Conservation (phyloP, 1,140 invertebrate species). For the Phymorhynchus buccinoides region DNA sequence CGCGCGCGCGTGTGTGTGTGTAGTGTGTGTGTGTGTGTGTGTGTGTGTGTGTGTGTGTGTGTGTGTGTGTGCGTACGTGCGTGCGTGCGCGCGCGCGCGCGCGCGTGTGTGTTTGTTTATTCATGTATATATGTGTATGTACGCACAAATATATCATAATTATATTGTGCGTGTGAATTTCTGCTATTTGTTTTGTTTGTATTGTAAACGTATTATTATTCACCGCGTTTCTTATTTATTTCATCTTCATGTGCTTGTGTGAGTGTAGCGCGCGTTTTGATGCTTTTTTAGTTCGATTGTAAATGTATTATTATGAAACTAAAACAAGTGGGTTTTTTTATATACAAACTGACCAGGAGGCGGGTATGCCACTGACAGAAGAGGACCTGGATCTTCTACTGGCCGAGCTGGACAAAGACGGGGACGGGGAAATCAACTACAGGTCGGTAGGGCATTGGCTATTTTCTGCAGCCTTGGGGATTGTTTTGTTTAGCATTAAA, state of each 20-base stretch:
- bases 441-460: no score
- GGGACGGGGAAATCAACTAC: slow-evolving; percentile 71
- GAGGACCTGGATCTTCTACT: slow-evolving; percentile 66
- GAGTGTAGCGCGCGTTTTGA: no score
- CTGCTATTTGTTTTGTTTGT: no score
- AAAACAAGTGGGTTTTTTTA: background rate
- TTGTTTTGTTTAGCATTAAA: no score
- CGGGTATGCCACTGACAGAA: slow-evolving; percentile 65
- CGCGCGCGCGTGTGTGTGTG: background rate
- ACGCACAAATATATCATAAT: slow-evolving; percentile 67
- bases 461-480: no score
- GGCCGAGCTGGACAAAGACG: slow-evolving; percentile 68
- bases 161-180: slow-evolving; percentile 64
- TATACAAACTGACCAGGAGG: slow-evolving; percentile 52
- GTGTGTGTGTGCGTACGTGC: background rate
- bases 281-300: no score
- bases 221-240: background rate
- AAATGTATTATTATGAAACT: no score
- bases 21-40: background rate
- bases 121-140: background rate
- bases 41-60: background rate
- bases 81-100: background rate
- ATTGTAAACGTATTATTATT: slow-evolving; percentile 24
- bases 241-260: no score
- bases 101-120: background rate